Evolutionary conservation across 2,113 vertebrate genomes (phyloP).

Genomic region (Orthonyx spaldingii): DNA sequence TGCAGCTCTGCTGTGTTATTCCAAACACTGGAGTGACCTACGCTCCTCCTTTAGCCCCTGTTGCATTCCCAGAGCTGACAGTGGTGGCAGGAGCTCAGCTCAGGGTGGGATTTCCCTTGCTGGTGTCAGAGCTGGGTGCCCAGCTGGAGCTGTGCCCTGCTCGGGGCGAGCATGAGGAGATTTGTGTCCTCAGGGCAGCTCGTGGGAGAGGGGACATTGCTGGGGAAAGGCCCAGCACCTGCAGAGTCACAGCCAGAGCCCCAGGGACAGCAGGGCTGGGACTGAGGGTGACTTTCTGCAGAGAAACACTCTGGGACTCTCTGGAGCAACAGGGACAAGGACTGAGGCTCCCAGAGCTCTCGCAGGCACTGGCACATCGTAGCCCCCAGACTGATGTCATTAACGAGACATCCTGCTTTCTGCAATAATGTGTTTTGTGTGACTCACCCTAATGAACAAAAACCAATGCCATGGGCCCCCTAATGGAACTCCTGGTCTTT

Average conservation of each 20-base stretch:
- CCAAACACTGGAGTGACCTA: accelerated
- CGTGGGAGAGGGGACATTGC: background rate
- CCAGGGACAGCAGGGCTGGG: background rate
- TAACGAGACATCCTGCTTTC: constrained; percentile 11
- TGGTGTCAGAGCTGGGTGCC: background rate
- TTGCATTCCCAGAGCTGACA: background rate
- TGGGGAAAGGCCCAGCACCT: background rate
- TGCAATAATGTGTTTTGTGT: background rate
- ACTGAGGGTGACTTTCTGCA: background rate
- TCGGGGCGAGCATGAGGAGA: background rate
- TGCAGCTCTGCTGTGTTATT: background rate
- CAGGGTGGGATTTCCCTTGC: background rate
- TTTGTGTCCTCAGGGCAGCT: accelerated
- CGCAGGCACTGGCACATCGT: background rate
- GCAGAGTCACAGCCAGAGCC: background rate
- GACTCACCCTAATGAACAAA: constrained; percentile 46
- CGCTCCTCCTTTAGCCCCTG: background rate
- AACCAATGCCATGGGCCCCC: background rate
- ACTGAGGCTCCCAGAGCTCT: background rate
- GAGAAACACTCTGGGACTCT: background rate
- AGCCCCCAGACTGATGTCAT: constrained; percentile 34
- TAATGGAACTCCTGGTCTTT: constrained; percentile 21
- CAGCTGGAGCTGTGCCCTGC: background rate
- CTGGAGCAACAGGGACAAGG: background rate
- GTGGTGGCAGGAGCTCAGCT: background rate